Percentiles rank a stretch among this genome's conserved stretches.
These are phyloP conservation scores for Gobio gobio DNA, from an alignment of 2,113 vertebrate genomes.

Conservation along the genomic window DNA sequence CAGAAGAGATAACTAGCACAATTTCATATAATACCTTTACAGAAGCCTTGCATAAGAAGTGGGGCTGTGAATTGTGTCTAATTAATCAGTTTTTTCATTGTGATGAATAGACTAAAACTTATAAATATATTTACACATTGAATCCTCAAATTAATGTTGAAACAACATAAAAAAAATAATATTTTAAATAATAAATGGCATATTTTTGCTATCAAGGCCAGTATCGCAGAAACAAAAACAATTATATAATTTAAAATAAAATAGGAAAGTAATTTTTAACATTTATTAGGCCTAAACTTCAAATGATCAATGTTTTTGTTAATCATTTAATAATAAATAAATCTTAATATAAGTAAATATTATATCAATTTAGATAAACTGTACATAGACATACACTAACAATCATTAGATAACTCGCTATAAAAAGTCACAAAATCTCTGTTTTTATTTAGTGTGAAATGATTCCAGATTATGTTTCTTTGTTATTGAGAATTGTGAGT, in stretches of 20 bases:
- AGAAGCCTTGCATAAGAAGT: not conserved
- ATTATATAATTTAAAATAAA: no score
- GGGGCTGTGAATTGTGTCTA: not conserved
- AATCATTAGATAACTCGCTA: not conserved
- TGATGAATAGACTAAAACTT: not conserved
- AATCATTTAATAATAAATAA: not conserved
- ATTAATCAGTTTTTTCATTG: not conserved
- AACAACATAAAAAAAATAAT: not conserved
- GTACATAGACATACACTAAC: not conserved
- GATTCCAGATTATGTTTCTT: not conserved
- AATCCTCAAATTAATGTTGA: not conserved
- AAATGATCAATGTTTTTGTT: not conserved
- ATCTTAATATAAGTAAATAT: not conserved
- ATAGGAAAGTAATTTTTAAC: not conserved
- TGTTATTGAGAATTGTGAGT: not conserved
- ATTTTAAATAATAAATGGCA: not conserved
- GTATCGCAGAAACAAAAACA: no score
- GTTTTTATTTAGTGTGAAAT: not conserved
- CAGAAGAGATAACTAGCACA: not conserved
- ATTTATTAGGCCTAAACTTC: not conserved
- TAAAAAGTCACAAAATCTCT: not conserved
- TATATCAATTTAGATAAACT: no score
- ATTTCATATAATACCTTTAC: not conserved
- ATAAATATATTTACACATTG: not conserved
- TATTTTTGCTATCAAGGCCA: not conserved